Evolutionary conservation across 1,140 invertebrate species (phyloP), one percentile per base, ranked within the genome.

Genomic region (Batillaria attramentaria): DNA sequence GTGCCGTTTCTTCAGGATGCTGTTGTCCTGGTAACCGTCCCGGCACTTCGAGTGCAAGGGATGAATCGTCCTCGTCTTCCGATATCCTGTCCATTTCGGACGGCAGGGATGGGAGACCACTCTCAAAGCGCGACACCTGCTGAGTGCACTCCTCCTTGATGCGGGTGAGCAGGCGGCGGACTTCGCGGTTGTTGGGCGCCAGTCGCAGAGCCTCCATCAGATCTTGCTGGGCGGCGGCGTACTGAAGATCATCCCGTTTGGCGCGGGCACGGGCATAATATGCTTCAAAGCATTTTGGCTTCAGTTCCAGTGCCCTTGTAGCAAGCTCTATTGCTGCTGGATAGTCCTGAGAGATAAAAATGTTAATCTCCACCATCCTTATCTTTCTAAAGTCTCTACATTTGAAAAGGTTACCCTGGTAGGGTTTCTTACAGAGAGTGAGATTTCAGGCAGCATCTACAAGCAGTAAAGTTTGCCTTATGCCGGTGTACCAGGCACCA

Each of bases 221-320:
- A 81, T 95, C 95, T 5, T 90, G 87, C n/a, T 95, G 84, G 8
- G 95, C 94, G 39, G 92, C 91, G 6, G 93, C 92, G 73, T 93
- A 92, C 20, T 93, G 88, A 66, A 91, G 92, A 74, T 93, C 87
- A 81, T 97, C 96, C 79, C 97, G 92, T 72, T 94, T 94, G 10
- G 96, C 97, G 87, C 97, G 94, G 0, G 97, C 95, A 87, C 97
- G 93, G 1, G 96, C 96, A 90, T 98, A 98, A 86, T 94, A 97
- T 2, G 96, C 97, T 92, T 99, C 97, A 89, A 96, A 98, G 1
- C 95, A 97, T 85, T 95, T 94, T 6, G 95, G 94, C 84, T 95
- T 95, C 78, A 97, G 92, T 66, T 94, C 93, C 37, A 98, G 92
- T 0, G 96, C 97, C 90, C 96, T 94, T 57, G 95, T 94, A 4